Evolutionary conservation across 2,113 vertebrate genomes (phyloP), one percentile per base, ranked within the genome.

Genomic region (Arizona elegans): DNA sequence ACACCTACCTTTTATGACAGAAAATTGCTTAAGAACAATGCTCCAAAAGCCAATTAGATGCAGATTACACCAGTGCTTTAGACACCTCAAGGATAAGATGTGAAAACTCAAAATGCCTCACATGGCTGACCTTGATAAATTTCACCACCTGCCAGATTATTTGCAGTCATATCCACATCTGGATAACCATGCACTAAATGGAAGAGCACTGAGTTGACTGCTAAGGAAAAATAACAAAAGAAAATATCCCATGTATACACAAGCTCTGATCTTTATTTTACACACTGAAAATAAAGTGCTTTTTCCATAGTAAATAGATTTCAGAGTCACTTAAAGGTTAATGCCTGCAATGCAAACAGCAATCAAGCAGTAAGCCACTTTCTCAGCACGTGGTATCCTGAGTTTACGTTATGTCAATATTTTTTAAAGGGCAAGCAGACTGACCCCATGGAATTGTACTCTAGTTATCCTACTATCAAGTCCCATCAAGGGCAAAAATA

Each of bases 321-420:
- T 89, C 87, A 92, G 92, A 56, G 62, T 26, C 26, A 19, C 38
- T 92, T 92, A 81, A 89, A 92, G 87, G 92, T 92, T 89, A 92
- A 92, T 92, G 87, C 92, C 65, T 89, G 87, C 53, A 81, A 89
- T 53, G 53, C 52, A 92, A 89, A 92, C 87, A 89, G 59, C 33
- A 89, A 89, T 92, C 87, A 92, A 58, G 53, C 65, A 29, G 65
- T 89, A 89, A 89, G 53, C 62, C 92, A 92, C 92, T 92, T 81
- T 89, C 92, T 92, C 87, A 89, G 92, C 87, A 92, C 87, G 33
- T 81, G 62, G 87, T 89, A 89, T 50, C 62, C 65, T 92, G 87
- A 89, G 87, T 62, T 92, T 87, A 89, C 29, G 62, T 89, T 92
- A 54, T 89, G 92, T 92, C 92, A 92, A 92, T 92, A 92, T 92